These are phyloP conservation scores for Theodoxus fluviatilis DNA, from an alignment of 2,888 invertebrate genomes.

Conservation along the genomic window DNA sequence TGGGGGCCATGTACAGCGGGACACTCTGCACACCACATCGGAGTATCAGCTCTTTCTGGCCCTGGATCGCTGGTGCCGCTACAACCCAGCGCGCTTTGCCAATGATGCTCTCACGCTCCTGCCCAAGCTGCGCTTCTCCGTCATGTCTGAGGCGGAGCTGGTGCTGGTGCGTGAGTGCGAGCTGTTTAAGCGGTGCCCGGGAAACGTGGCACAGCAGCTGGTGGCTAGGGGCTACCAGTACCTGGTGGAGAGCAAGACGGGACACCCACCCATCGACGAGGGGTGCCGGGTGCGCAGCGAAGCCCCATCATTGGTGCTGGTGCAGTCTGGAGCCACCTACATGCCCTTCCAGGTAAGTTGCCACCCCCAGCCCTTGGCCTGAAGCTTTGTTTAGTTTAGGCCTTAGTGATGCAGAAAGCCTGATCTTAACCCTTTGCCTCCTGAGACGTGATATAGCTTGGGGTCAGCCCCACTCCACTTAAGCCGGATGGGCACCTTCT, in stretches of 20 bases:
- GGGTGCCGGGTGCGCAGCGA: conserved; percentile 45
- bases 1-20: conserved; percentile 49
- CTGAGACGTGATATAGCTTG: no score
- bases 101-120: conserved; percentile 44
- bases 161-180: conserved; percentile 49
- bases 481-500: no score
- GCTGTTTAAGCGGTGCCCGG: conserved; percentile 46
- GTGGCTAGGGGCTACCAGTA: conserved; percentile 53
- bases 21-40: conserved; percentile 48
- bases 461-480: no score
- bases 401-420: no score
- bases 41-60: conserved; percentile 56
- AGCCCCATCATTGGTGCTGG: conserved; percentile 50
- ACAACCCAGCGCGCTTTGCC: conserved; percentile 43
- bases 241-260: conserved; percentile 50
- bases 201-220: conserved; percentile 41
- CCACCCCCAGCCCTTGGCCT: no score
- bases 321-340: conserved; percentile 57
- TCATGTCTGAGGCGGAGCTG: conserved; percentile 60
- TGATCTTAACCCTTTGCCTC: no score
- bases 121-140: conserved; percentile 54
- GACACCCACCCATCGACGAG: conserved; percentile 53
- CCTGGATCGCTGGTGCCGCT: conserved; percentile 59
- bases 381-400: no score
- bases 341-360: conserved; percentile 64